Percentiles rank a stretch among this genome's conserved stretches.
Conservation (phyloP, 2,888 invertebrate species). For the Diaphora mendica region DNA sequence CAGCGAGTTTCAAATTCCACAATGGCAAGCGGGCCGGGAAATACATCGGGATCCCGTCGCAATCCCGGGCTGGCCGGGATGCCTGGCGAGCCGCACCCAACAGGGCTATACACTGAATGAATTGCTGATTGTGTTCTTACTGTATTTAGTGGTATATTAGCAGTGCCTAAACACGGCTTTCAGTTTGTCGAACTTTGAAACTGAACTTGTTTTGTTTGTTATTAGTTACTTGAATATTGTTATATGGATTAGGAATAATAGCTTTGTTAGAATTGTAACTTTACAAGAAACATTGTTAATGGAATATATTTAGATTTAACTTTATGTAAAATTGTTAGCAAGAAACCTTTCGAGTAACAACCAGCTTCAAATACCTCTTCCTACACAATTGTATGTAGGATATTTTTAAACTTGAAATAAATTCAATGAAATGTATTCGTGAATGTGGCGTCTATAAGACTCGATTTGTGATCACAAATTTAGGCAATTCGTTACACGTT, state of each 20-base stretch:
- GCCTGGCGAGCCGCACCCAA: constrained; percentile 50
- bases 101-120: constrained; percentile 47
- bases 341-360: neutral
- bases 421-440: neutral
- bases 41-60: constrained; percentile 49
- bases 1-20: constrained; percentile 48
- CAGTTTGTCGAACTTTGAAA: constrained; percentile 9
- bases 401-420: neutral
- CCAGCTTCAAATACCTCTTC: neutral
- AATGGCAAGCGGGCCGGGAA: constrained; percentile 45
- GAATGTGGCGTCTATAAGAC: neutral
- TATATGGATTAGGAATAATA: neutral
- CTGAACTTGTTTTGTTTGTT: constrained; percentile 6
- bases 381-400: too few species aligned
- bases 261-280: constrained; percentile 1
- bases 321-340: neutral
- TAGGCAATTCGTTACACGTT: neutral
- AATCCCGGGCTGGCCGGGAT: constrained; percentile 51
- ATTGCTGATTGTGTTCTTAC: constrained; percentile 51
- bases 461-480: neutral
- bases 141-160: constrained; percentile 52
- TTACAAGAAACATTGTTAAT: neutral
- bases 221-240: neutral
- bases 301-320: neutral
- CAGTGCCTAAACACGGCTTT: constrained; percentile 19